Conservation (phyloP, 2,113 vertebrate genomes). For the Cavia porcellus region DNA sequence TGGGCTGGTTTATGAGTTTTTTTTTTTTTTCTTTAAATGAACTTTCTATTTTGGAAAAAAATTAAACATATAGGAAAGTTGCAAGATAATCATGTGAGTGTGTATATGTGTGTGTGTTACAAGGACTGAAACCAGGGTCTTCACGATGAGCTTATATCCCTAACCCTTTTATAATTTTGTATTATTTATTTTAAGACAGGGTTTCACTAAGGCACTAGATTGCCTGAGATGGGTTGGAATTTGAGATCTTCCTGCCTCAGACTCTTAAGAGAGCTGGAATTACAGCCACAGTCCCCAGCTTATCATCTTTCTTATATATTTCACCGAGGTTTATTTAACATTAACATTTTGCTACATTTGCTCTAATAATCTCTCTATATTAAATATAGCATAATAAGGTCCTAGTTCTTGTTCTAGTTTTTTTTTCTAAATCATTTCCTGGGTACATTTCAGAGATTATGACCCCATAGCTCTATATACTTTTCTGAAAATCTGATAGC, state of each 20-base stretch:
- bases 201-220: background rate
- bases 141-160: background rate
- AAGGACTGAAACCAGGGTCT: background rate
- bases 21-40: background rate
- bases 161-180: background rate
- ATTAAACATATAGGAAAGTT: background rate
- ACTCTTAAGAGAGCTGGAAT: background rate
- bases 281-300: background rate
- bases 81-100: background rate
- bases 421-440: background rate
- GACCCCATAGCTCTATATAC: background rate
- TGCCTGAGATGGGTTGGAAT: background rate
- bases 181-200: background rate
- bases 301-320: background rate
- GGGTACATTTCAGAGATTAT: background rate
- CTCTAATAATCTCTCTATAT: background rate
- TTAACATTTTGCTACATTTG: background rate
- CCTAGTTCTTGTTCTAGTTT: background rate
- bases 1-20: background rate
- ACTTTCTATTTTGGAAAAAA: slow-evolving; percentile 19
- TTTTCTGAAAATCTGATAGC: background rate
- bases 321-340: background rate
- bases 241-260: background rate
- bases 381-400: background rate
- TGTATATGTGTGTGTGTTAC: background rate